Evolutionary conservation across 2,113 vertebrate genomes (phyloP).

Genomic region (Beaufortia kweichowensis): DNA sequence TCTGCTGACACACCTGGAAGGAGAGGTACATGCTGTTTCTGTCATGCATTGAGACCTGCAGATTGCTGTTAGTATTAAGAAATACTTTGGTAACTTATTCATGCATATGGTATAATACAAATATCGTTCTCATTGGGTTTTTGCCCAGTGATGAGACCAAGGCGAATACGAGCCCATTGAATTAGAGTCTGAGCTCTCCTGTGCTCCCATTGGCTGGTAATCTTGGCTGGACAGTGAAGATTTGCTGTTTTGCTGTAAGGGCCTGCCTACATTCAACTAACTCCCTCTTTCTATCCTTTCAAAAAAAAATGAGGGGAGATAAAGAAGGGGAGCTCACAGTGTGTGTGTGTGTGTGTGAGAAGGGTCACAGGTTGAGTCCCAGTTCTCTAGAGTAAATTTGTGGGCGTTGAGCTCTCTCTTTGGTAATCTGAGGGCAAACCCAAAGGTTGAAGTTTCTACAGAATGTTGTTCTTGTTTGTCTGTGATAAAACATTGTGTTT

Average conservation of each 20-base stretch:
- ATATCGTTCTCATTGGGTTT: not conserved
- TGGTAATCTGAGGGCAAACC: constrained; percentile 50
- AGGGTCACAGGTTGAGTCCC: constrained; percentile 7
- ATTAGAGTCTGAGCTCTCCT: constrained; percentile 30
- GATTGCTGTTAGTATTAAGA: no score
- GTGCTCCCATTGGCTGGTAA: constrained; percentile 47
- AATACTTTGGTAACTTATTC: no score
- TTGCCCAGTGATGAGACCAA: constrained; percentile 57
- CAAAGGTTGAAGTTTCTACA: not conserved
- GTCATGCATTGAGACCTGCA: no score
- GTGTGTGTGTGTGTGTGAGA: constrained; percentile 7
- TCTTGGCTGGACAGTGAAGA: constrained; percentile 52
- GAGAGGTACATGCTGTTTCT: constrained; percentile 77
- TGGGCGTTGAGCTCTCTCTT: constrained; percentile 40
- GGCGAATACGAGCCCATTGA: constrained; percentile 56
- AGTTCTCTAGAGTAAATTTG: constrained; percentile 40
- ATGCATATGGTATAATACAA: no score
- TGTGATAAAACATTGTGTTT: not conserved
- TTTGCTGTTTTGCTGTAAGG: constrained; percentile 52
- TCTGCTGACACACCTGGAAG: constrained; percentile 86
- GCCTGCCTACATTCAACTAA: constrained; percentile 42
- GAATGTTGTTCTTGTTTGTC: not conserved
- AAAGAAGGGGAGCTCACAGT: constrained; percentile 33
- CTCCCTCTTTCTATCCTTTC: constrained; percentile 21
- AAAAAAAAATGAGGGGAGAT: not conserved